Conservation (phyloP, 1,140 invertebrate species). For the Ostrea denselamellosa region DNA sequence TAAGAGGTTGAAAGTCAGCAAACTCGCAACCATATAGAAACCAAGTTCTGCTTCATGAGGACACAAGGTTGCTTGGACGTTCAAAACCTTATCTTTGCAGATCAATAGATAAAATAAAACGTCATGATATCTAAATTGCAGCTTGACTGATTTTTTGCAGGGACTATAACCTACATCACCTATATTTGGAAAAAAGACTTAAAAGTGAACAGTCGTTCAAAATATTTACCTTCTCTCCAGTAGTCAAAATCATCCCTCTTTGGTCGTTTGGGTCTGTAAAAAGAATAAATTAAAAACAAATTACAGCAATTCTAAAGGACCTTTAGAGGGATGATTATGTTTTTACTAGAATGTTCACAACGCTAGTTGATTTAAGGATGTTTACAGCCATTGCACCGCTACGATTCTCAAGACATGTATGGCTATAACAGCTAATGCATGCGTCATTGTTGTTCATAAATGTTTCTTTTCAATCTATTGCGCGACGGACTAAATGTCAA, state of each 20-base stretch:
- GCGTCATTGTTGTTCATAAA: too few relatives aligned
- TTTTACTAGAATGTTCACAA: too few relatives aligned
- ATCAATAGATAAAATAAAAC: not conserved
- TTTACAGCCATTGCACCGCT: too few relatives aligned
- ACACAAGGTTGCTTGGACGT: not conserved
- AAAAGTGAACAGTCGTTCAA: not conserved
- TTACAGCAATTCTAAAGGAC: not conserved
- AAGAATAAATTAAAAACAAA: not conserved
- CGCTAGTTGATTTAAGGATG: too few relatives aligned
- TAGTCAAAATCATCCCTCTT: conserved; percentile 39
- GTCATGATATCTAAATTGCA: not conserved
- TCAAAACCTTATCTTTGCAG: conserved; percentile 11
- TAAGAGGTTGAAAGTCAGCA: conserved; percentile 6
- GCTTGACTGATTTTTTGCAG: not conserved
- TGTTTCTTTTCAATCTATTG: too few relatives aligned
- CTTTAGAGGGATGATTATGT: too few relatives aligned
- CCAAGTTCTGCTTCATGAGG: not conserved
- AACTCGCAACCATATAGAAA: not conserved
- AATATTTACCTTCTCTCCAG: conserved; percentile 44
- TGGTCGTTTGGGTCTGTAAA: not conserved
- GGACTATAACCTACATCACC: not conserved
- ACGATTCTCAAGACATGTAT: too few relatives aligned
- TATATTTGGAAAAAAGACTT: not conserved
- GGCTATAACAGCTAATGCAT: too few relatives aligned
- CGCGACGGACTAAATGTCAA: too few relatives aligned